Evolutionary conservation across 2,113 vertebrate species (phyloP).

Genomic region (Bubo scandiacus): DNA sequence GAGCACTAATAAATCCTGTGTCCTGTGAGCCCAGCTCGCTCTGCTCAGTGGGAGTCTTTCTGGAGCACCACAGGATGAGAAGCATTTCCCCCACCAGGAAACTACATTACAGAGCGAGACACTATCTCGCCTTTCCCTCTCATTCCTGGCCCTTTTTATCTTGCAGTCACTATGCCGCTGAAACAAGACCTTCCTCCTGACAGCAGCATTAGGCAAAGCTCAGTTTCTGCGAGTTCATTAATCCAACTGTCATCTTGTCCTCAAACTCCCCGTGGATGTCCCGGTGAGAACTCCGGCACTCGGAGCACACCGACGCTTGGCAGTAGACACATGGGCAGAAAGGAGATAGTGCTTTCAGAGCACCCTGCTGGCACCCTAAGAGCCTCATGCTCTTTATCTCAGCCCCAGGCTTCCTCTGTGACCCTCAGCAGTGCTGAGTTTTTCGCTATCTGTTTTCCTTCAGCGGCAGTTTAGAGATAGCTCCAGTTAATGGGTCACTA

Average conservation of each 20-base stretch:
- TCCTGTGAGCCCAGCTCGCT: neutral
- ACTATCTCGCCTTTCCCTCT: neutral
- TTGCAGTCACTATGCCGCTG: neutral
- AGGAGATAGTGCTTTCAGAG: neutral
- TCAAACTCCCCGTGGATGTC: neutral
- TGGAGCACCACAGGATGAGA: neutral
- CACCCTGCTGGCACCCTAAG: neutral
- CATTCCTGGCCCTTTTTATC: neutral
- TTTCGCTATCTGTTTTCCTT: fast-evolving
- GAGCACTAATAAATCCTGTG: neutral
- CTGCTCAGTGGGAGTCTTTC: neutral
- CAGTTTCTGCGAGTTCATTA: neutral
- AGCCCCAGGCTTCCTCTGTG: neutral
- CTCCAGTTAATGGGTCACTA: neutral
- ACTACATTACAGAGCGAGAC: neutral
- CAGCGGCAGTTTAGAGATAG: neutral
- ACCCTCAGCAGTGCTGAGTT: neutral
- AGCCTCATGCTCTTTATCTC: neutral
- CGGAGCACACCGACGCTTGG: fast-evolving
- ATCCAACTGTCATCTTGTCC: neutral
- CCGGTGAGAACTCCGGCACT: neutral
- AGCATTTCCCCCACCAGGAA: neutral
- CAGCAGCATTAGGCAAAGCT: neutral
- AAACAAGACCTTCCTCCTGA: neutral
- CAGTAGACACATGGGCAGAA: neutral